Evolutionary conservation across 2,797 vertebrate genomes (phyloP).

Genomic region (Myotis planiceps): DNA sequence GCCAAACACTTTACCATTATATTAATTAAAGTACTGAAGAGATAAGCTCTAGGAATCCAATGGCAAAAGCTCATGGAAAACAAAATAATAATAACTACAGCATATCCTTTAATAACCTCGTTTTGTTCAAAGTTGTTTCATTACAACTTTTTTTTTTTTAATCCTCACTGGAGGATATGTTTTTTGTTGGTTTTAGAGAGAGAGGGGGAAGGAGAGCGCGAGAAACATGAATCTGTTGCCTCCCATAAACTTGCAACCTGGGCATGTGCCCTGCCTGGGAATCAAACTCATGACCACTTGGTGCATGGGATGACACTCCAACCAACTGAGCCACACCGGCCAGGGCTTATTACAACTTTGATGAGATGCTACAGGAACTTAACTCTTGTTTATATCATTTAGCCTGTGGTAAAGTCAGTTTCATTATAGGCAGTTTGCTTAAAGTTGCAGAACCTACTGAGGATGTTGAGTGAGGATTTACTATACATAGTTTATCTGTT

Average conservation of each 20-base stretch:
- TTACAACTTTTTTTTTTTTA: not conserved
- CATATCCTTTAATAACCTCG: not conserved
- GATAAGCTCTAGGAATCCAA: not conserved
- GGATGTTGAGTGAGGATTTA: not conserved
- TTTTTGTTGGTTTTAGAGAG: not conserved
- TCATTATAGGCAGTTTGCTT: not conserved
- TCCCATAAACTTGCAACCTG: not conserved
- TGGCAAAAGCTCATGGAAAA: not conserved
- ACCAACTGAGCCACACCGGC: not conserved
- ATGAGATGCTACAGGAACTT: not conserved
- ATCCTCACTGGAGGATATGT: not conserved
- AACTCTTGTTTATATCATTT: not conserved
- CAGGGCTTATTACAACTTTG: not conserved
- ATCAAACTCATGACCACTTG: not conserved
- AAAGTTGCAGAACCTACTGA: not conserved
- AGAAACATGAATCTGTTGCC: not conserved
- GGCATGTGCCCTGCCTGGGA: not conserved
- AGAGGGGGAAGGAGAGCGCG: not conserved
- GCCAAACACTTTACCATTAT: not conserved
- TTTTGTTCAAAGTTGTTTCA: not conserved
- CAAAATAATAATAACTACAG: not conserved
- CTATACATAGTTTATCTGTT: not conserved
- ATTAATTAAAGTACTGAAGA: not conserved
- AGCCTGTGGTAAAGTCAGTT: not conserved
- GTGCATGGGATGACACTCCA: not conserved